phyloP scores from a whole-genome alignment of 2,888 invertebrate species.

The Lycia hirtaria region DNA sequence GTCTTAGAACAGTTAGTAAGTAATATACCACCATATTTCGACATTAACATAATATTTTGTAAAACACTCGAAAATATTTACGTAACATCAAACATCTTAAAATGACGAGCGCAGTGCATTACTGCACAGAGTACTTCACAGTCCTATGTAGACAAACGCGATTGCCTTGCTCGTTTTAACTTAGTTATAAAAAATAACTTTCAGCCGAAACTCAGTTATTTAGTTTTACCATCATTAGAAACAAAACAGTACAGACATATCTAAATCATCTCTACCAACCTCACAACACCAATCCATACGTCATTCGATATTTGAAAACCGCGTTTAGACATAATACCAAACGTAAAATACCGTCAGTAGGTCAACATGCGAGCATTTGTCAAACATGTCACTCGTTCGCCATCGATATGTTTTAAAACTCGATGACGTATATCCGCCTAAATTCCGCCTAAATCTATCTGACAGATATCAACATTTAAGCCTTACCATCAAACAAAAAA shows the following conservation, averaged over 20 bases:
- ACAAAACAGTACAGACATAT: neutral
- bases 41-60: too few relatives aligned
- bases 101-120: too few relatives aligned
- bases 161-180: too few relatives aligned
- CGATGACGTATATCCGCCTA: slow-evolving; percentile 68
- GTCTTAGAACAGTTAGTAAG: too few relatives aligned
- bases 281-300: slow-evolving; percentile 5
- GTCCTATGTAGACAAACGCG: too few relatives aligned
- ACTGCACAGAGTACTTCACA: too few relatives aligned
- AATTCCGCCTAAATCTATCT: slow-evolving; percentile 73
- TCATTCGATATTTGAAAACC: slow-evolving; percentile 22
- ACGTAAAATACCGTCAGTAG: slow-evolving; percentile 26
- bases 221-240: too few relatives aligned
- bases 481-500: slow-evolving; percentile 44
- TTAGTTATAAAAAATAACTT: too few relatives aligned
- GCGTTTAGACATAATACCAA: slow-evolving; percentile 15
- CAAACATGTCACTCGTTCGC: slow-evolving; percentile 48
- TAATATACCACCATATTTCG: too few relatives aligned
- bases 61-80: too few relatives aligned
- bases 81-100: too few relatives aligned
- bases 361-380: slow-evolving; percentile 48
- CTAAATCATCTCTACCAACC: slow-evolving; percentile 6
- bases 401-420: slow-evolving; percentile 55
- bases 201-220: too few relatives aligned
- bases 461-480: slow-evolving; percentile 59